Evolutionary conservation across 2,797 vertebrate genomes (phyloP).

Genomic region (Botia almorhae): DNA sequence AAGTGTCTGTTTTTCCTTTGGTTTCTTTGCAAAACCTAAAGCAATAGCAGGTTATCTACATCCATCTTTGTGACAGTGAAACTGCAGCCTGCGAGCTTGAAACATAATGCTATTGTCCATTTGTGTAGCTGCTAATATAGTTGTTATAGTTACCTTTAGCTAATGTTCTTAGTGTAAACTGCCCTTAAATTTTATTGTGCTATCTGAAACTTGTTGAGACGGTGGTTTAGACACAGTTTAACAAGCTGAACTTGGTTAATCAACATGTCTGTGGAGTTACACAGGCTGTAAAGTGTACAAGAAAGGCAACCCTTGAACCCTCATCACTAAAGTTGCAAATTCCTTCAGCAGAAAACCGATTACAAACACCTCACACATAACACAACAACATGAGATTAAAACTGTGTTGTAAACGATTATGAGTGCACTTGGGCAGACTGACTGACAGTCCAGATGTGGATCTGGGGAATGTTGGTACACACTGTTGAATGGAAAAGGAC

Average conservation of each 20-base stretch:
- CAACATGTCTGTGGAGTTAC: conserved; percentile 36
- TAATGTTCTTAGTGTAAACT: no score
- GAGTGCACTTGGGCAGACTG: not conserved
- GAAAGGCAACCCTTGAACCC: conserved; percentile 40
- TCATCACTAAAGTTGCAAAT: not conserved
- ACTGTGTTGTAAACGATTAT: not conserved
- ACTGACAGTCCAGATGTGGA: not conserved
- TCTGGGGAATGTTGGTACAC: conserved; percentile 5
- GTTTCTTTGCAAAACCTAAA: no score
- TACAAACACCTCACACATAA: not conserved
- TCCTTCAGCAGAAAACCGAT: not conserved
- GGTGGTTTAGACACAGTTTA: not conserved
- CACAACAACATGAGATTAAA: not conserved
- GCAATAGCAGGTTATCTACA: no score
- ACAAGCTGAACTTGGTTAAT: conserved; percentile 38
- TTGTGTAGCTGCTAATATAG: no score
- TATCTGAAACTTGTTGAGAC: not conserved
- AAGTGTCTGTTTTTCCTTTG: no score
- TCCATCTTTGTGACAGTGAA: no score
- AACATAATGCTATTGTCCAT: no score
- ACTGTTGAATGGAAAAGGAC: not conserved
- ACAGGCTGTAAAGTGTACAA: not conserved
- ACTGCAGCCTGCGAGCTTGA: no score
- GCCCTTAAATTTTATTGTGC: not conserved
- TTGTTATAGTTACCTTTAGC: no score